Evolutionary conservation across 2,797 vertebrate genomes (phyloP).

Genomic region (Helarctos malayanus): DNA sequence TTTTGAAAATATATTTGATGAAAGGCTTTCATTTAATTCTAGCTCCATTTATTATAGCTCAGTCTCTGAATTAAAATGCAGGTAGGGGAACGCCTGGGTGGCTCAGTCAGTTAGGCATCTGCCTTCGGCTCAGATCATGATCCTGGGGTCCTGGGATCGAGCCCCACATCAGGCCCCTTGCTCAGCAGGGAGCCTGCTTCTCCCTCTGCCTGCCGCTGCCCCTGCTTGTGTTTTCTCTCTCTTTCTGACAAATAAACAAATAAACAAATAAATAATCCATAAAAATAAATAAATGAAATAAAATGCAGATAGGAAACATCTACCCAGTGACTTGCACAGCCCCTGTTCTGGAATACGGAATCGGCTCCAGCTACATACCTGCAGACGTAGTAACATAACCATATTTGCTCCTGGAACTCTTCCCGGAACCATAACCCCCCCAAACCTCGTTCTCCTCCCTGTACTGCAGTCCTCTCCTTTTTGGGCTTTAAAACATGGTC

Average conservation of each 20-base stretch:
- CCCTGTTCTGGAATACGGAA: neutral
- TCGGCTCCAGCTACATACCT: neutral
- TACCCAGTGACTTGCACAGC: neutral
- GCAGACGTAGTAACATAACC: neutral
- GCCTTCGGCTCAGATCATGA: no score
- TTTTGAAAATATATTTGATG: neutral
- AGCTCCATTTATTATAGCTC: neutral
- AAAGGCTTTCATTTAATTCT: neutral
- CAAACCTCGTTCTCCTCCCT: rapidly evolving
- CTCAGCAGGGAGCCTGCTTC: no score
- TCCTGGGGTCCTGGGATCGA: no score
- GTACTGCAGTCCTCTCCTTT: neutral
- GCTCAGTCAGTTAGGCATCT: neutral
- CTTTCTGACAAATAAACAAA: no score
- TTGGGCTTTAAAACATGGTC: neutral
- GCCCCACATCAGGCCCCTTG: no score
- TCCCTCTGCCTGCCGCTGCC: no score
- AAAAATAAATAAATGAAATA: no score
- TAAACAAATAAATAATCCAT: no score
- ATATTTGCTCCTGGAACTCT: neutral
- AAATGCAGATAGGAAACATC: neutral
- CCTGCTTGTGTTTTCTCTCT: neutral
- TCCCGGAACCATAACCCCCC: neutral
- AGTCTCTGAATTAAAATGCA: neutral
- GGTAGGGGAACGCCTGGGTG: no score